Evolutionary conservation across 2,113 vertebrate species (phyloP).

Genomic region (Brachyhypopomus occidentalis): DNA sequence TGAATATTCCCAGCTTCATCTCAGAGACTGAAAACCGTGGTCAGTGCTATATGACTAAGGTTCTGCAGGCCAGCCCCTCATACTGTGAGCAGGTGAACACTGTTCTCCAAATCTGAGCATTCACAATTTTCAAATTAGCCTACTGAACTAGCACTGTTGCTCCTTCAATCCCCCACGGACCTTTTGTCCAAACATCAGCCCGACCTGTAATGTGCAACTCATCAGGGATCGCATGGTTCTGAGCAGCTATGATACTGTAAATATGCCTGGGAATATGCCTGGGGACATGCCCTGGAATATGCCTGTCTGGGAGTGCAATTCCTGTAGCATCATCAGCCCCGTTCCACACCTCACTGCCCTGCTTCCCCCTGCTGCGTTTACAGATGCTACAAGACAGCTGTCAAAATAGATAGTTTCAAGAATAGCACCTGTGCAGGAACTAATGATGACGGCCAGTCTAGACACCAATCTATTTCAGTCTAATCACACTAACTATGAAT

Average conservation of each 20-base stretch:
- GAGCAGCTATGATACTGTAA: not conserved
- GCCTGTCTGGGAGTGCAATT: not conserved
- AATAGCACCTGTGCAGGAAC: not conserved
- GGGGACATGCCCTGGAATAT: not conserved
- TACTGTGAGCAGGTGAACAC: not conserved
- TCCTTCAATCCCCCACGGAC: not conserved
- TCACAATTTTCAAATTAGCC: conserved; percentile 1
- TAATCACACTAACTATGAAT: not conserved
- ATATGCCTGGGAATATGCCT: not conserved
- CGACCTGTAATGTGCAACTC: not conserved
- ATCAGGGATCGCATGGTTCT: not conserved
- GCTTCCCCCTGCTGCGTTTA: conserved; percentile 19
- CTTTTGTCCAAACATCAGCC: not conserved
- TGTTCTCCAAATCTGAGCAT: not conserved
- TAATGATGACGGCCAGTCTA: not conserved
- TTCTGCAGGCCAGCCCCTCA: conserved; percentile 5
- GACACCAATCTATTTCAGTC: not conserved
- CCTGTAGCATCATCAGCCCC: not conserved
- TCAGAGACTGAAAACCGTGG: not conserved
- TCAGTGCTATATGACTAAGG: not conserved
- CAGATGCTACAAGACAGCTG: conserved; percentile 15
- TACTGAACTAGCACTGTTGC: not conserved
- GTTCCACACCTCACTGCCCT: not conserved
- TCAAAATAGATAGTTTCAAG: conserved; percentile 1
- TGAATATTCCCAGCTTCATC: not conserved